Evolutionary conservation across 2,888 invertebrate species (phyloP), one percentile per base, ranked within the genome.

Genomic region (Halocaridina rubra): DNA sequence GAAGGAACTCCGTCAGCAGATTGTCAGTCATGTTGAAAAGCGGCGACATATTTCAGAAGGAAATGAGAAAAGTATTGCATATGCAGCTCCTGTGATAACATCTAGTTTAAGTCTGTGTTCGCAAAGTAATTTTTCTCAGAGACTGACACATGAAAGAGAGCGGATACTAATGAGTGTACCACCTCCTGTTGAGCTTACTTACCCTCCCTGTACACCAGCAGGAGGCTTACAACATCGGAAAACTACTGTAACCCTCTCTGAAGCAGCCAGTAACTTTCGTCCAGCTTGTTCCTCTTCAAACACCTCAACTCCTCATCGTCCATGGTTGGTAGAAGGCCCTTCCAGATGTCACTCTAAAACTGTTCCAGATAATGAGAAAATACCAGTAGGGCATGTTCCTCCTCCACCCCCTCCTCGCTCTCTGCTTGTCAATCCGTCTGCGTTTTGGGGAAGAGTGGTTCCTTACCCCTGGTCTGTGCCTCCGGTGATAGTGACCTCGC

Each of bases 301-400:
- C 7, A 10, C 29, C 19, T 19, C 53, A n/a, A 29, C n/a, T 7
- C 81, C 81, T 46, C 77, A 82, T 30, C 76, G 81, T n/a, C 81
- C 81, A 2, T 82, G 81, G 81, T 69, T 82, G 69, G 46, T 69
- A 0, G 81, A 82, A 8, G 81, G 72, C 59, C 81, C 81, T 3
- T 61, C 67, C 24, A 64, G 39, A 22, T 57, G 24, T 16, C 39
- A 24, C 27, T 33, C 10, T 53, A 53, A 10, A 19, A 4, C 53
- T 53, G 4, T n/a, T 13, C 53, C 53, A 10, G 19, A 13, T 19
- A n/a, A 16, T 3, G 53, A 53, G 4, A 53, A 53, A 53, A 53
- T 1, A 4, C 53, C 53, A 4, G 16, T n/a, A n/a, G 16, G 16
- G 19, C 53, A 53, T 4, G 19, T 19, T 19, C 10, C 53, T 53